Evolutionary conservation across 92 coral and sea anemone species (phyloP).

Genomic region (Parazoanthus darwini): DNA sequence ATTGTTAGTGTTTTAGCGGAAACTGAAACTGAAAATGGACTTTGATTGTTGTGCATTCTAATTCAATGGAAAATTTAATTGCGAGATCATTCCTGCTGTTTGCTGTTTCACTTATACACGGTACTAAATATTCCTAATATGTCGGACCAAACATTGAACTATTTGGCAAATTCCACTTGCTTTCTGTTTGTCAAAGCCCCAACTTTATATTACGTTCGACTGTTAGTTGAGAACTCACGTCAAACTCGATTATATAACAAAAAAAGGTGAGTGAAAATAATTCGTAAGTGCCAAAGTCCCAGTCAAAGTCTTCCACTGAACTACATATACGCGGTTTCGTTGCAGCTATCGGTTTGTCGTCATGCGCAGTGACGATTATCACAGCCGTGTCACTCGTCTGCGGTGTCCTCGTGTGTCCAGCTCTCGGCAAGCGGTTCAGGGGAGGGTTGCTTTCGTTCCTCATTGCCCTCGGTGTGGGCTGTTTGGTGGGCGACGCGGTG

Average conservation of each 20-base stretch:
- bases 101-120: too few species aligned
- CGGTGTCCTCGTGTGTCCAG: slow-evolving; percentile 69
- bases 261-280: not conserved
- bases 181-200: too few species aligned
- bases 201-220: too few species aligned
- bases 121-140: too few species aligned
- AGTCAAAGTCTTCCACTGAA: not conserved
- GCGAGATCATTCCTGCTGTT: too few species aligned
- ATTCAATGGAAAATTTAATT: too few species aligned
- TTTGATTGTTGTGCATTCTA: too few species aligned
- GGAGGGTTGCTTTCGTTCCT: slow-evolving; percentile 63
- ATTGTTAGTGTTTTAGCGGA: too few species aligned
- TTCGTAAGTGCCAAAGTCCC: not conserved
- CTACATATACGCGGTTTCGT: not conserved
- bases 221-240: too few species aligned
- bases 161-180: too few species aligned
- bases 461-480: slow-evolving; percentile 81
- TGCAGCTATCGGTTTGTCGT: slow-evolving; percentile 63
- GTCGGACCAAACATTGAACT: too few species aligned
- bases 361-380: slow-evolving; percentile 60
- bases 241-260: not conserved
- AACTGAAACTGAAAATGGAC: too few species aligned
- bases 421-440: slow-evolving; percentile 45
- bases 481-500: slow-evolving; percentile 82
- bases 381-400: slow-evolving; percentile 55